Conservation (phyloP, 2,888 invertebrate genomes). For the Pteria penguin region DNA sequence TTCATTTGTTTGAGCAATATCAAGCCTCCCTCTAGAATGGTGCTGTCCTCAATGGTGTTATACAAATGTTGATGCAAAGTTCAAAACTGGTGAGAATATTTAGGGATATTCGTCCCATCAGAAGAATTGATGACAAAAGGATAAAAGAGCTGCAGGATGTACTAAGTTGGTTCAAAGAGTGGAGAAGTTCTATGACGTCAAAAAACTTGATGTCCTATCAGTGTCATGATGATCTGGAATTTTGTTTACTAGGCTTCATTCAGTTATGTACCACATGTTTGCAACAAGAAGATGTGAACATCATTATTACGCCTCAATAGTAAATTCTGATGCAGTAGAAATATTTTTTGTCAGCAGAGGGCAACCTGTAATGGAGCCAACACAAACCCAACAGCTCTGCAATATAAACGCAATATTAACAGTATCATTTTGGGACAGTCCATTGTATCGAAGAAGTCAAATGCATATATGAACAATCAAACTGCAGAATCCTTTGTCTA, state of each 20-base stretch:
- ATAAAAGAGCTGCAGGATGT: neutral
- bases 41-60: neutral
- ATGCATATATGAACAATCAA: too few species aligned
- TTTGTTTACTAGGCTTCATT: conserved; percentile 44
- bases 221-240: conserved; percentile 45
- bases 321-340: conserved; percentile 55
- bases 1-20: conserved; percentile 23
- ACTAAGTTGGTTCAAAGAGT: conserved; percentile 1
- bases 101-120: neutral
- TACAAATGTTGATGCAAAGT: neutral
- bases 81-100: neutral
- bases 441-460: conserved; percentile 44
- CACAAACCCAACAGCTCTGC: conserved; percentile 45
- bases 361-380: conserved; percentile 50
- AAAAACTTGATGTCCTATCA: conserved; percentile 38
- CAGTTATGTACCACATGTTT: conserved; percentile 33
- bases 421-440: conserved; percentile 45
- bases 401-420: conserved; percentile 38
- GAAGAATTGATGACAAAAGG: neutral
- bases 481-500: too few species aligned
- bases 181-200: too few species aligned
- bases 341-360: conserved; percentile 48
- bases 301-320: conserved; percentile 38
- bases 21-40: conserved; percentile 28
- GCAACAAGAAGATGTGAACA: neutral